Percentiles rank a stretch among this genome's conserved stretches.
These are phyloP conservation scores for Mystacornis crossleyi DNA, from an alignment of 2,113 vertebrate genomes.

Conservation along the genomic window DNA sequence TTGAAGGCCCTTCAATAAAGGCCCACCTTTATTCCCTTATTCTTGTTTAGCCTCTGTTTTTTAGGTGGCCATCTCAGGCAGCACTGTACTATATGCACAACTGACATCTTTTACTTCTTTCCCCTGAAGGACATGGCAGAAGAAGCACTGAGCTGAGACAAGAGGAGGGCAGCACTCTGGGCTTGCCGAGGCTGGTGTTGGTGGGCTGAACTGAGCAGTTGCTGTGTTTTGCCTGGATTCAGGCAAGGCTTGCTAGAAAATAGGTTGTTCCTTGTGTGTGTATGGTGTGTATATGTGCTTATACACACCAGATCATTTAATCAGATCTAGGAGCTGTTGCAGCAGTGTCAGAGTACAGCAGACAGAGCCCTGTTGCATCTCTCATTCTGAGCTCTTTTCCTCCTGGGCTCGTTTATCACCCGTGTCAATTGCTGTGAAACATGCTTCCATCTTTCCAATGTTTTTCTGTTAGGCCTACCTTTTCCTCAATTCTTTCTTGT, in stretches of 20 bases:
- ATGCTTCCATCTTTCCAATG: not conserved
- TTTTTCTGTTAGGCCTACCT: not conserved
- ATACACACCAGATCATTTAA: not conserved
- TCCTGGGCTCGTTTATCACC: not conserved
- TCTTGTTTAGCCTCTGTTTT: too few species aligned
- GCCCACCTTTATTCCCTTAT: too few species aligned
- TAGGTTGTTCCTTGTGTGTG: not conserved
- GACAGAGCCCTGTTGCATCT: not conserved
- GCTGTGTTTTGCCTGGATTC: not conserved
- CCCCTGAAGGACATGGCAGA: not conserved
- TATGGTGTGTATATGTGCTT: not conserved
- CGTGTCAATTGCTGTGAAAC: not conserved
- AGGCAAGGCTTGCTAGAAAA: not conserved
- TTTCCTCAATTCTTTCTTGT: not conserved
- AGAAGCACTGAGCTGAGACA: not conserved
- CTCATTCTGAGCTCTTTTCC: not conserved
- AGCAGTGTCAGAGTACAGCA: not conserved
- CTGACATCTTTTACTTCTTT: not conserved
- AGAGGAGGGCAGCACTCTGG: not conserved
- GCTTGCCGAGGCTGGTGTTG: not conserved
- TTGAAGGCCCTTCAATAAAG: too few species aligned
- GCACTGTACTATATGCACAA: not conserved
- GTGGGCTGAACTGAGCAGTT: not conserved
- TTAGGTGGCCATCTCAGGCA: too few species aligned
- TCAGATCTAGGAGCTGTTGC: not conserved